phyloP scores from a whole-genome alignment of 2,113 vertebrate genomes.

The Zingel zingel region DNA sequence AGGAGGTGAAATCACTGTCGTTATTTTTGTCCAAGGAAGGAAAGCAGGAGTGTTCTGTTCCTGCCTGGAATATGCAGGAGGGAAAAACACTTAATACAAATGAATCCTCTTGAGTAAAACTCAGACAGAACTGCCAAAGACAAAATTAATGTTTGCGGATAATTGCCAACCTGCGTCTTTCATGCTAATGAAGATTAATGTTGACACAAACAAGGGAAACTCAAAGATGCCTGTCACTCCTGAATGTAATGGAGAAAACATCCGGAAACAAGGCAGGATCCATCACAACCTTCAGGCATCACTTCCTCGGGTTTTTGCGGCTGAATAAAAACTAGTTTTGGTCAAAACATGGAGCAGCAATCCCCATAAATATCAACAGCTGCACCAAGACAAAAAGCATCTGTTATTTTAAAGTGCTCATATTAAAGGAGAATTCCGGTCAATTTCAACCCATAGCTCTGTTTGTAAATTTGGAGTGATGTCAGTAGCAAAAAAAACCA shows the following conservation, averaged over 20 bases:
- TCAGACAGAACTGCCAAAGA: constrained; percentile 33
- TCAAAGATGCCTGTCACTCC: constrained; percentile 50
- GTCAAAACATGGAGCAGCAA: neutral
- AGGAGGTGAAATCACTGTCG: constrained; percentile 21
- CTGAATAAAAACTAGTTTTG: neutral
- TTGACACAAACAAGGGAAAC: constrained; percentile 59
- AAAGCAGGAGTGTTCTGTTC: constrained; percentile 16
- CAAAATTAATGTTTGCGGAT: constrained; percentile 38
- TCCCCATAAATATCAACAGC: neutral
- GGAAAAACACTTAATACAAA: constrained; percentile 26
- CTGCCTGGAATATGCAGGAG: constrained; percentile 2
- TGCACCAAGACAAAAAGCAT: neutral
- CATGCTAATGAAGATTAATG: constrained; percentile 63
- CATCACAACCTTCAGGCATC: constrained; percentile 21
- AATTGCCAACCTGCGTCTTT: constrained; percentile 63
- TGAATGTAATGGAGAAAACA: constrained; percentile 31
- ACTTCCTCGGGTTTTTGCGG: neutral
- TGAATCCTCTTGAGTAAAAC: constrained; percentile 34
- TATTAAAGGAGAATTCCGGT: no score
- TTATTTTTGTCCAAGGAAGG: constrained; percentile 46
- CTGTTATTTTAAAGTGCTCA: neutral
- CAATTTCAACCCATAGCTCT: no score
- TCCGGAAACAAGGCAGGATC: constrained; percentile 11
- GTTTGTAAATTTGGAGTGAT: no score
- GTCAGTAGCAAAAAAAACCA: no score